These are phyloP conservation scores for Pomacea canaliculata DNA, from an alignment of 2,888 invertebrate species.

Conservation along the genomic window DNA sequence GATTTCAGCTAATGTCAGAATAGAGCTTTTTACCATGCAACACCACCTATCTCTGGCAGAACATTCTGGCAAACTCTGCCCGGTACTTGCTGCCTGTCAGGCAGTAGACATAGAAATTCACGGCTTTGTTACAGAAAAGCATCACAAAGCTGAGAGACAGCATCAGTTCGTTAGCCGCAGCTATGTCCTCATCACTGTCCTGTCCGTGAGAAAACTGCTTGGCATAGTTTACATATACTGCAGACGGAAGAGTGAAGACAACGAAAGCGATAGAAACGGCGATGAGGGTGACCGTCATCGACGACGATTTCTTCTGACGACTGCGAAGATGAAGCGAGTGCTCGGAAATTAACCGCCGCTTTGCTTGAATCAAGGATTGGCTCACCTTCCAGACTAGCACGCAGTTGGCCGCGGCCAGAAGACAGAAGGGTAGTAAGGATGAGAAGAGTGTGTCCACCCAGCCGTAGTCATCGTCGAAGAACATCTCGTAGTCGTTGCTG, in stretches of 20 bases:
- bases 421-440: constrained; percentile 8
- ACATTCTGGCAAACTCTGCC: neutral
- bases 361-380: constrained; percentile 1
- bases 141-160: neutral
- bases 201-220: neutral
- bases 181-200: neutral
- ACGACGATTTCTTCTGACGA: constrained; percentile 7
- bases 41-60: neutral
- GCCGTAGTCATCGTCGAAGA: constrained; percentile 6
- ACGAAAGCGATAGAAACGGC: constrained; percentile 15
- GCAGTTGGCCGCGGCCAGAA: constrained; percentile 6
- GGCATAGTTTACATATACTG: neutral
- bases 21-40: neutral
- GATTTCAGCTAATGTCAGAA: neutral
- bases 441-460: constrained; percentile 1
- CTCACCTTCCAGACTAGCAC: constrained; percentile 8
- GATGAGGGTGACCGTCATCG: constrained; percentile 13
- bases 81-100: constrained; percentile 10
- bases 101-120: constrained; percentile 20
- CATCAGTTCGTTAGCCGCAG: neutral
- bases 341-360: neutral
- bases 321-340: neutral
- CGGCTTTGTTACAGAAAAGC: constrained; percentile 2
- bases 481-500: constrained; percentile 4
- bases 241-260: neutral